Conservation (phyloP, 2,113 vertebrate species). For the Blennius ocellaris region DNA sequence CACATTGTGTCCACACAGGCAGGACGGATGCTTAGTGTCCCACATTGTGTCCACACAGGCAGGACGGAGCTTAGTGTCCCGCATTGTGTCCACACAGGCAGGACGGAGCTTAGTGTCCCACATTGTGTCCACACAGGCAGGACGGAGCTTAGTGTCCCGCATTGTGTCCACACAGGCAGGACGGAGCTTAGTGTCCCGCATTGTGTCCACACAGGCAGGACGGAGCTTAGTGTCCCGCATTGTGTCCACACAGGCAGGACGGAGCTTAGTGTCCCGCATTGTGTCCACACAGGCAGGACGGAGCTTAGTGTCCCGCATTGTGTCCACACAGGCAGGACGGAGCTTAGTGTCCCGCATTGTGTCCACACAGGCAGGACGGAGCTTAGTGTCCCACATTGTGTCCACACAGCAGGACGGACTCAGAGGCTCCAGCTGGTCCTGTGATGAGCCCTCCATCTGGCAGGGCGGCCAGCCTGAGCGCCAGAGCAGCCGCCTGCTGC, state of each 20-base stretch:
- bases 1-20: too few species aligned
- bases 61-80: too few species aligned
- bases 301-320: too few species aligned
- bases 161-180: too few species aligned
- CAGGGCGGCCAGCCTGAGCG: conserved; percentile 60
- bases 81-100: too few species aligned
- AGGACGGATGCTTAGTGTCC: conserved; percentile 69
- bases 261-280: conserved; percentile 70
- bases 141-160: too few species aligned
- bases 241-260: too few species aligned
- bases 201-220: conserved; percentile 73
- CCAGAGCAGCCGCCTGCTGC: conserved; percentile 64
- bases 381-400: conserved; percentile 68
- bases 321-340: too few species aligned
- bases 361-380: conserved; percentile 69
- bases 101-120: conserved; percentile 69
- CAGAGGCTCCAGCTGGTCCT: conserved; percentile 72
- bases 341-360: conserved; percentile 69
- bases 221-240: too few species aligned
- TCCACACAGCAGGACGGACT: conserved; percentile 74
- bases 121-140: conserved; percentile 73
- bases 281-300: conserved; percentile 72
- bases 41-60: conserved; percentile 73
- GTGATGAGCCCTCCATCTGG: conserved; percentile 86
- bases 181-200: conserved; percentile 68